Conservation (phyloP, 2,888 invertebrate genomes). For the Philopedon plagiatum region DNA sequence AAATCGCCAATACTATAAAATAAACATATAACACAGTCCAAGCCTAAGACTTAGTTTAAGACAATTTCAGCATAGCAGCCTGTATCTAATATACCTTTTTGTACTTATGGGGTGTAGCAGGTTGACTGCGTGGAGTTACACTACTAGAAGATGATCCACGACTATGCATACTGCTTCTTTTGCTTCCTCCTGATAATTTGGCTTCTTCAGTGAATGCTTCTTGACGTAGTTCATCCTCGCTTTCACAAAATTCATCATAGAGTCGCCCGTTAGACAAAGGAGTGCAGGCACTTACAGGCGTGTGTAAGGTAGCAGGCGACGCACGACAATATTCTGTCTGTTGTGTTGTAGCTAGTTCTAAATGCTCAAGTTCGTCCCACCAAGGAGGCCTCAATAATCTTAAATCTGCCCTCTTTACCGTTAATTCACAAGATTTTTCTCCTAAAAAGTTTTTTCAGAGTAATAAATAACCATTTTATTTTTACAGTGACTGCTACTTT, state of each 20-base stretch:
- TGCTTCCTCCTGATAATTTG: constrained; percentile 82
- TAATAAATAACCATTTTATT: too few species aligned
- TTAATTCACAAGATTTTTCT: constrained; percentile 71
- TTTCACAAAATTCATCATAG: constrained; percentile 87
- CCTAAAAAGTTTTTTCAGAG: constrained; percentile 55
- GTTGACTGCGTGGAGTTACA: constrained; percentile 83
- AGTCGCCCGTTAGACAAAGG: constrained; percentile 73
- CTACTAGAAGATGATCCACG: constrained; percentile 93
- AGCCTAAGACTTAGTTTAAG: too few species aligned
- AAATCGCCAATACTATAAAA: too few species aligned
- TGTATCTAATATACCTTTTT: constrained; percentile 76
- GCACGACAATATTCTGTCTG: constrained; percentile 62
- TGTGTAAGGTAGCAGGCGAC: constrained; percentile 72
- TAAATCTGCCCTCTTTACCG: constrained; percentile 91
- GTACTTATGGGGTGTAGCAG: constrained; percentile 94
- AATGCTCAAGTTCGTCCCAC: constrained; percentile 93
- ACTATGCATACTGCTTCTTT: constrained; percentile 92
- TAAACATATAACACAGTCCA: too few species aligned
- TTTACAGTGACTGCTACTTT: too few species aligned
- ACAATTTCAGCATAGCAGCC: too few species aligned
- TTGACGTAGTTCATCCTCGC: constrained; percentile 89
- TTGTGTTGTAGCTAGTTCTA: constrained; percentile 54
- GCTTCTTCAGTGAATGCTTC: constrained; percentile 87
- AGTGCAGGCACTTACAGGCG: constrained; percentile 69
- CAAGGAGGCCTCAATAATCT: constrained; percentile 94